Conservation (phyloP, 2,888 invertebrate genomes). For the Iselma pallidipennis region DNA sequence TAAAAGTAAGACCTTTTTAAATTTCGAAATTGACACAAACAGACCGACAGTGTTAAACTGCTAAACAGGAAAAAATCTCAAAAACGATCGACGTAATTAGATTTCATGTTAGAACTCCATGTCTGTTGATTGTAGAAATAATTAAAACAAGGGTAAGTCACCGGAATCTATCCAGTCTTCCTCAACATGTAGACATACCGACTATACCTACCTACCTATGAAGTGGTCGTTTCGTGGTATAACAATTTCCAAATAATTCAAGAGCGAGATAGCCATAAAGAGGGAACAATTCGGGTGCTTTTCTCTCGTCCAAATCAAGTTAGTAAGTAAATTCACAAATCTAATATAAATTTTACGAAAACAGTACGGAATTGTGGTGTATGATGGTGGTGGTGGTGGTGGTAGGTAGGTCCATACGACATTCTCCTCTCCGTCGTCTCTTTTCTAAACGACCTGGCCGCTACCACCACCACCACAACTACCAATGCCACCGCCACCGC, state of each 20-base stretch:
- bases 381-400: not conserved
- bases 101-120: not conserved
- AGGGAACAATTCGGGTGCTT: constrained; percentile 18
- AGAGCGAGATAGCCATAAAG: not conserved
- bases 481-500: not conserved
- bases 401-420: not conserved
- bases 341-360: constrained; percentile 54
- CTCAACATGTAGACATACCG: not conserved
- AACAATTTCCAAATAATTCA: constrained; percentile 10
- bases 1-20: too few relatives aligned
- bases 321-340: constrained; percentile 49
- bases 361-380: not conserved
- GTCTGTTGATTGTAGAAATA: not conserved
- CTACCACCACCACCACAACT: not conserved
- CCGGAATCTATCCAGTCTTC: not conserved
- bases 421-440: not conserved
- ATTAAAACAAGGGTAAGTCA: not conserved
- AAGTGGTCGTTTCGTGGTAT: not conserved
- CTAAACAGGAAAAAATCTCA: too few relatives aligned
- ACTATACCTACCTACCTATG: not conserved
- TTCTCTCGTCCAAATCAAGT: constrained; percentile 43
- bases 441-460: not conserved
- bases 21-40: too few relatives aligned
- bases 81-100: too few relatives aligned
- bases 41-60: too few relatives aligned